Evolutionary conservation across 2,888 invertebrate genomes (phyloP).

Genomic region (Creontiades dilutus): DNA sequence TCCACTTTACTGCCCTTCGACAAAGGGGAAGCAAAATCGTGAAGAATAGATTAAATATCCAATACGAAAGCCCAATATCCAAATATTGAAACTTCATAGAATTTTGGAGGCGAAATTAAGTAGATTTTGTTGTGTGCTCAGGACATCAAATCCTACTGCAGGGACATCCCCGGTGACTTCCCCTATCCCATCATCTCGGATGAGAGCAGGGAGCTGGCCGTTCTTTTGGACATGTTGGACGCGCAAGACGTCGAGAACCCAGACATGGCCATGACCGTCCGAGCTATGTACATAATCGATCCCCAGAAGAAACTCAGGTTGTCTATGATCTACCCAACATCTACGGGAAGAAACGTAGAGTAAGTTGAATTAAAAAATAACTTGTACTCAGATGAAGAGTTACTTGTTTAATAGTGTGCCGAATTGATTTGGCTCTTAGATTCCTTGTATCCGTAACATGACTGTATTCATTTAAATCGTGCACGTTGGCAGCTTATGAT

Average conservation of each 20-base stretch:
- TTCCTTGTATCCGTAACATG: too few species aligned
- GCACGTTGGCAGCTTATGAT: too few species aligned
- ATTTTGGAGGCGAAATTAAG: background rate
- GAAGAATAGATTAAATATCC: background rate
- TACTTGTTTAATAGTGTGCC: too few species aligned
- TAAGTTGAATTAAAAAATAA: slow-evolving; percentile 79
- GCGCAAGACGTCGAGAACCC: slow-evolving; percentile 84
- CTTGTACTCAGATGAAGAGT: background rate
- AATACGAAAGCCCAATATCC: background rate
- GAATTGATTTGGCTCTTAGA: too few species aligned
- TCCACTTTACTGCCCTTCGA: too few species aligned
- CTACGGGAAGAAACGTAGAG: slow-evolving; percentile 92
- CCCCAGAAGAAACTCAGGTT: slow-evolving; percentile 89
- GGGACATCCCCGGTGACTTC: slow-evolving; percentile 85
- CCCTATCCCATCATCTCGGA: slow-evolving; percentile 92
- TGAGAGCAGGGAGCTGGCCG: slow-evolving; percentile 85
- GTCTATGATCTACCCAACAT: slow-evolving; percentile 90
- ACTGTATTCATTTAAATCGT: too few species aligned
- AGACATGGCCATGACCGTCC: slow-evolving; percentile 85
- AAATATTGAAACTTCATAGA: background rate
- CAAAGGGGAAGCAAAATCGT: too few species aligned
- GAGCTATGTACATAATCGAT: slow-evolving; percentile 89
- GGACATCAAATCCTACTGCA: slow-evolving; percentile 86
- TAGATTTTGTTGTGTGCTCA: slow-evolving; percentile 75
- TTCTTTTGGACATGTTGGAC: slow-evolving; percentile 88